Conservation (phyloP, 2,888 invertebrate species). For the Spilosoma lubricipeda region DNA sequence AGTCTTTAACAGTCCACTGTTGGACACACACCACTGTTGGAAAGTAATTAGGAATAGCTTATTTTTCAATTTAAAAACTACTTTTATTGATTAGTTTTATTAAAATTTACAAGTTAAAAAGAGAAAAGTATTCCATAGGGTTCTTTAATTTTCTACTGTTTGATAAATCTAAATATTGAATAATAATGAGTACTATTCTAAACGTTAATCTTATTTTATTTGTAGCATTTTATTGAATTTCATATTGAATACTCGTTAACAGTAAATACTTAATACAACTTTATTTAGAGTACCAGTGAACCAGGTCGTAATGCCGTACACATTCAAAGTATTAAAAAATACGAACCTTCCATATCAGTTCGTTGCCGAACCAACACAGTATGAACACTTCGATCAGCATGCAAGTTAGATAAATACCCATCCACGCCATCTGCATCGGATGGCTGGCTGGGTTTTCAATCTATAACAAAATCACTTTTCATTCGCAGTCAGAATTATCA, state of each 20-base stretch:
- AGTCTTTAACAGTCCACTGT: no score
- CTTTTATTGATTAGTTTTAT: no score
- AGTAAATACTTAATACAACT: not conserved
- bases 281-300: not conserved
- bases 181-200: not conserved
- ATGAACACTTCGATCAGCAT: conserved; percentile 84
- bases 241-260: not conserved
- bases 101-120: no score
- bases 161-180: not conserved
- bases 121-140: no score
- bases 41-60: no score
- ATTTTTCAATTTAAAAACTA: no score
- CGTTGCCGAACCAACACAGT: conserved; percentile 83
- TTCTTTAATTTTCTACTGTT: no score
- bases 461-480: conserved; percentile 56
- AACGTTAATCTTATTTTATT: not conserved
- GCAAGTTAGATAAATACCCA: conserved; percentile 81
- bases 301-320: not conserved
- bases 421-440: conserved; percentile 83
- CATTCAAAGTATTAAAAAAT: not conserved
- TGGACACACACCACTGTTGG: no score
- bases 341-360: conserved; percentile 79
- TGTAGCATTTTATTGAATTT: not conserved
- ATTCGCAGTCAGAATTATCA: conserved; percentile 15
- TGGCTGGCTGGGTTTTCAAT: conserved; percentile 81